Evolutionary conservation across 2,888 invertebrate genomes (phyloP), one percentile per base, ranked within the genome.

Genomic region (Hyposoter dolosus): DNA sequence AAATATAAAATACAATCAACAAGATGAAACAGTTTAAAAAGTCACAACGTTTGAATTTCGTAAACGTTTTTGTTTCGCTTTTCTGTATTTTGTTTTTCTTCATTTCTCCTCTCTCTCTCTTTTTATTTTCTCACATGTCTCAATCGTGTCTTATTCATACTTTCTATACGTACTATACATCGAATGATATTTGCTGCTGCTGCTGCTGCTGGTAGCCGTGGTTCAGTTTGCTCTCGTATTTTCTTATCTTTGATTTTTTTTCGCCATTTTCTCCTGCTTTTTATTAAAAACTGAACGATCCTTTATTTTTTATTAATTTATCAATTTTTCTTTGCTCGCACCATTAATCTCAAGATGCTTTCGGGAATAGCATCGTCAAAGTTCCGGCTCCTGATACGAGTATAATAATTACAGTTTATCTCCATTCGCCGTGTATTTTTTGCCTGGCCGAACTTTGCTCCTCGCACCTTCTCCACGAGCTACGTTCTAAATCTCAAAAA

Each of bases 171-270:
- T 71, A 83, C 72, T 80, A 86, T 86, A 86, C 80, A 81, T 72
- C 80, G 72, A 86, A 86, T 85, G 85, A 82, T 83, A 83, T 83
- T 86, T 77, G 77, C 71, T 82, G 82, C 71, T 82, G 82, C 76
- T 85, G 50, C 83, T 77, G 77, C 71, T 82, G 82, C 71, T 82
- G 82, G 79, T 85, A 63, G 47, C 45, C 43, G 72, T 60, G 77
- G 71, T 79, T 83, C 35, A 66, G 60, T 83, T 72, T 45, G n/a
- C 40, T 66, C 56, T 72, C 66, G 40, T 56, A 83, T 66, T 72
- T 68, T 66, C 19, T 47, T 71, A 56, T 53, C 4, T 56, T 40
- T 40, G 3, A n/a, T 53, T 17, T 53, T 47, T 68, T 40, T 53
- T 40, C 10, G 23, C n/a, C 28, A 3, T 56, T n/a, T 43, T 68